phyloP scores from a whole-genome alignment of 1,140 invertebrate genomes.

The Schmidtea mediterranea region DNA sequence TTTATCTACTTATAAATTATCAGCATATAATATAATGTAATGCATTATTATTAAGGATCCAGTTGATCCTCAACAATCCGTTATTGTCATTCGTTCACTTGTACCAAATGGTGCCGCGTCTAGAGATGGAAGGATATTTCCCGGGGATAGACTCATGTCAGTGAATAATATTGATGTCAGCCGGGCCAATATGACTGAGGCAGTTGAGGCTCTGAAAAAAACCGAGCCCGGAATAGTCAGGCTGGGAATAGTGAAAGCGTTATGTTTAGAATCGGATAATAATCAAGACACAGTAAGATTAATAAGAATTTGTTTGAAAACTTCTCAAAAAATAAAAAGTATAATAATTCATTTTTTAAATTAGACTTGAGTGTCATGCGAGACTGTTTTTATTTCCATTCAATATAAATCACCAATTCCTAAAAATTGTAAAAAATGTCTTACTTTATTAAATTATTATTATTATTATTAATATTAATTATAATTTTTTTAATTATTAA shows the following conservation, averaged over 20 bases:
- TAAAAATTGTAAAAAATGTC: too few relatives aligned
- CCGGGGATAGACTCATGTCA: slow-evolving; percentile 77
- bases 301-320: slow-evolving; percentile 9
- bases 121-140: slow-evolving; percentile 70
- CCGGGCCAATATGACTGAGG: slow-evolving; percentile 75
- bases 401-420: too few relatives aligned
- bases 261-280: slow-evolving; percentile 1
- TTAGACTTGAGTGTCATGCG: too few relatives aligned
- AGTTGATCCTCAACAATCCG: slow-evolving; percentile 35
- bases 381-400: too few relatives aligned
- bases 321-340: too few relatives aligned
- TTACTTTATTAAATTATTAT: too few relatives aligned
- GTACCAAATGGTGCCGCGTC: slow-evolving; percentile 89
- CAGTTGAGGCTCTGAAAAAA: slow-evolving; percentile 53
- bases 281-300: slow-evolving; percentile 3
- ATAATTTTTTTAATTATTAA: too few relatives aligned
- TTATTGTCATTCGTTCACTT: slow-evolving; percentile 87
- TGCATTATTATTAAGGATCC: slow-evolving; percentile 17
- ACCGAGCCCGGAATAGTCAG: neutral
- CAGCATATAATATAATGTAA: neutral
- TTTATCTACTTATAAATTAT: neutral
- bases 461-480: too few relatives aligned
- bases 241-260: neutral
- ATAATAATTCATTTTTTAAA: too few relatives aligned
- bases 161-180: slow-evolving; percentile 79